Base-by-base conservation (phyloP, 2,797 vertebrate species). In the Notolepis coatsorum region DNA sequence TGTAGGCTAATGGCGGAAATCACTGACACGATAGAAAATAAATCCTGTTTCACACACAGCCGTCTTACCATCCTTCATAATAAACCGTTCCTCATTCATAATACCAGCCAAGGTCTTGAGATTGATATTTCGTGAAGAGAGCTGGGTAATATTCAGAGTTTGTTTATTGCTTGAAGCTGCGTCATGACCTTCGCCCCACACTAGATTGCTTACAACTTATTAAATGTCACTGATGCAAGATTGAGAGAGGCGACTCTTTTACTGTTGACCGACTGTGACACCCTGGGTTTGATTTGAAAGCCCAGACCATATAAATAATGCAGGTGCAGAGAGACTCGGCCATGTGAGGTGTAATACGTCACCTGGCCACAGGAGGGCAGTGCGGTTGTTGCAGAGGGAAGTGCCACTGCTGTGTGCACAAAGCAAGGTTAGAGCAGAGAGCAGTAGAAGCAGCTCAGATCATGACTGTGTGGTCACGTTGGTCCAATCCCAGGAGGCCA, bases 301-400 rank as follows among this genome's bases (percentile, higher is more conserved):
- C 59, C 56, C 64, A 43, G 49, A 49, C 35, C 50, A 49, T 38
- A 53, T 68, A 67, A 47, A 61, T 58, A 21, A 45, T 66, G 50
- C 50, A 48, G n/a, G 17, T 15, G 7, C 47, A 7, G 42, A 43
- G n/a, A 47, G 21, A 25, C 24, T 15, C 38, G n/a, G 24, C 60
- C 27, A 68, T 61, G 31, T n/a, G 59, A 45, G 17, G 42, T 45
- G 63, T 20, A 51, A 43, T 68, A 35, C 55, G 20, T 45, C 43
- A 12, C 43, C 3, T 48, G 52, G 20, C 75, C 89, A 85, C 71
- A 69, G 70, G 89, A 73, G 83, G 84, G 74, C 89, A 88, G 78
- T 83, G 23, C 66, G 68, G 80, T 54, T 58, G 65, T 73, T 79
- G 68, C n/a, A 31, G 31, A 42, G n/a, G 3, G 12, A 43, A 54